Evolutionary conservation across 2,888 invertebrate species (phyloP).

Genomic region (Craniophora ligustri): DNA sequence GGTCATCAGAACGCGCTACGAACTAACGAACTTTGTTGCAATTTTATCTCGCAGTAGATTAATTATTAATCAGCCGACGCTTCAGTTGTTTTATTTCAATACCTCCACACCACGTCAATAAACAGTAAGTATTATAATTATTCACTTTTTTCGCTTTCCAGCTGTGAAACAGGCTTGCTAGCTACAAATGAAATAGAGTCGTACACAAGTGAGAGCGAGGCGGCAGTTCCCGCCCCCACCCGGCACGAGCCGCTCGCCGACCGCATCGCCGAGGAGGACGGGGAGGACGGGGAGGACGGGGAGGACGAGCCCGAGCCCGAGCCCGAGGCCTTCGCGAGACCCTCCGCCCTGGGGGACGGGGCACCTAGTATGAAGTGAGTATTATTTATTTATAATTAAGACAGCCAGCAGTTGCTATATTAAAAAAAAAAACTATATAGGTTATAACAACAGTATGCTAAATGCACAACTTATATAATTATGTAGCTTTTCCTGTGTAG

Average conservation of each 20-base stretch:
- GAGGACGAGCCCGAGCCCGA: slow-evolving; percentile 45
- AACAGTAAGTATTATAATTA: too few relatives aligned
- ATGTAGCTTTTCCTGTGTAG: too few relatives aligned
- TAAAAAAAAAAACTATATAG: too few relatives aligned
- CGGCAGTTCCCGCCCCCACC: slow-evolving; percentile 61
- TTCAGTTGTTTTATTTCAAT: too few relatives aligned
- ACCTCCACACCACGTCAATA: too few relatives aligned
- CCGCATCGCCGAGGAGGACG: slow-evolving; percentile 80
- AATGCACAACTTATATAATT: too few relatives aligned
- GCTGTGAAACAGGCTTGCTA: slow-evolving; percentile 90
- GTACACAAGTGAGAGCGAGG: slow-evolving; percentile 60
- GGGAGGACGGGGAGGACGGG: slow-evolving; percentile 23
- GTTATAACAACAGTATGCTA: too few relatives aligned
- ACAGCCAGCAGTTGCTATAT: too few relatives aligned
- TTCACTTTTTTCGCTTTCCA: slow-evolving; percentile 60
- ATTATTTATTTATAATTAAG: neutral
- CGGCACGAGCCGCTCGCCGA: slow-evolving; percentile 72
- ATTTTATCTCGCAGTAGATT: too few relatives aligned
- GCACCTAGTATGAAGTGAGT: slow-evolving; percentile 64
- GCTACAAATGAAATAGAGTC: slow-evolving; percentile 91
- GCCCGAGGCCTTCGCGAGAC: slow-evolving; percentile 43
- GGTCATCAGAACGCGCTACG: too few relatives aligned
- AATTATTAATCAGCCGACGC: too few relatives aligned
- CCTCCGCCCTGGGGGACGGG: slow-evolving; percentile 57
- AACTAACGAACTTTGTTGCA: too few relatives aligned